Evolutionary conservation across 1,140 invertebrate genomes (phyloP), one percentile per base, ranked within the genome.

Genomic region (Pseudomyrmex dendroicus): DNA sequence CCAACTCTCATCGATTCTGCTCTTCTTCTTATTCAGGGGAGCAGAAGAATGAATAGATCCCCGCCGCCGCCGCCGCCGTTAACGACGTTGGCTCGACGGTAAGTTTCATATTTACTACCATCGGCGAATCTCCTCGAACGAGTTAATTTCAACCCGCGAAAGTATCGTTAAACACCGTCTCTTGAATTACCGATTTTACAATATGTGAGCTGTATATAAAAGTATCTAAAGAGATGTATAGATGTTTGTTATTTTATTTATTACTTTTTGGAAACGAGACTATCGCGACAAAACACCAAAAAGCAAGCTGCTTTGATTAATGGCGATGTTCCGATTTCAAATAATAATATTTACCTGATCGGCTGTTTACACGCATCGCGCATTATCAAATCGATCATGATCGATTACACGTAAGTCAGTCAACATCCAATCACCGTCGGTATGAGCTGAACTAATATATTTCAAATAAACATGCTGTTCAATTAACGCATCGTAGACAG

Each of bases 31-130:
- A 80, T 72, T 70, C 76, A 80, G 10, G 74, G 25, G 25, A 67
- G 20, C 44, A 20, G 54, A 9, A 15, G 54, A 80, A 80, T 80
- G 76, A 80, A 80, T 72, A 56, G 54, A 80, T 1, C 76, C 22
- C 35, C 35, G 25, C 25, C 25, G 25, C 25, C 25, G 25, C 25
- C 10, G 20, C 25, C 76, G 66, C 20, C 59, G 20, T 25, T 80
- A 80, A 80, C 76, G 76, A 80, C 46, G 54, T 44, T 12, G 66
- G 66, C 70, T 80, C 66, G 25, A 25, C 2, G 54, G 76, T 48
- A 80, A 80, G 54, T 72, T 72, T 80, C 56, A 80, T 80, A 80
- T 80, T 80, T 80, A 80, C n/a, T 70, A 80, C 66, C 12, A 46
- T 50, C 64, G 54, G 15, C 66, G 54, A 48, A 57, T 12, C 7